These are phyloP conservation scores for Grallaria varia DNA, from an alignment of 2,113 vertebrate genomes.

Conservation along the genomic window DNA sequence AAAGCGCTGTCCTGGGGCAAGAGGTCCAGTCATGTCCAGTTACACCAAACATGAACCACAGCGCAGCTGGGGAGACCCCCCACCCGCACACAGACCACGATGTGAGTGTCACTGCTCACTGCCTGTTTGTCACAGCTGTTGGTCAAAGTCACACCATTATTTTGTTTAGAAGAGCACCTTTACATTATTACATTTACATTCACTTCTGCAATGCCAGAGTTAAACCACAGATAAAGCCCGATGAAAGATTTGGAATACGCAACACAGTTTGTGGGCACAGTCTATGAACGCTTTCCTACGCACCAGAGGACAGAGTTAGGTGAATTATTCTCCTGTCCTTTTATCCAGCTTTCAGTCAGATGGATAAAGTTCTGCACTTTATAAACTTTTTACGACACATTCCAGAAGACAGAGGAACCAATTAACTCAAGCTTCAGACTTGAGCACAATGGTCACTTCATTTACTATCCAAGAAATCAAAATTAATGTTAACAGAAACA, in stretches of 20 bases:
- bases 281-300: background rate
- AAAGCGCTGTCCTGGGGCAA: background rate
- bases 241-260: background rate
- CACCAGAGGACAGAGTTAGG: background rate
- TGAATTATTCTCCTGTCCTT: background rate
- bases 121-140: background rate
- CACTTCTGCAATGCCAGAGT: background rate
- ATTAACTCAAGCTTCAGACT: background rate
- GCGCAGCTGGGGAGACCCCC: rapidly evolving
- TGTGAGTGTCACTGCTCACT: rapidly evolving
- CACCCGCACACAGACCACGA: background rate
- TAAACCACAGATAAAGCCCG: background rate
- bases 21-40: rapidly evolving
- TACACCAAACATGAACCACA: rapidly evolving
- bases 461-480: background rate
- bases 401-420: background rate
- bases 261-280: background rate
- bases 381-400: background rate
- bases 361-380: background rate
- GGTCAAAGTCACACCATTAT: too few species aligned
- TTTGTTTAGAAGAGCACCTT: background rate
- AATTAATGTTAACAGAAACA: background rate
- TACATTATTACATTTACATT: background rate
- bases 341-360: background rate
- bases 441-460: background rate